These are phyloP conservation scores for Xiphorhynchus elegans DNA, from an alignment of 2,113 vertebrate genomes.

Conservation along the genomic window DNA sequence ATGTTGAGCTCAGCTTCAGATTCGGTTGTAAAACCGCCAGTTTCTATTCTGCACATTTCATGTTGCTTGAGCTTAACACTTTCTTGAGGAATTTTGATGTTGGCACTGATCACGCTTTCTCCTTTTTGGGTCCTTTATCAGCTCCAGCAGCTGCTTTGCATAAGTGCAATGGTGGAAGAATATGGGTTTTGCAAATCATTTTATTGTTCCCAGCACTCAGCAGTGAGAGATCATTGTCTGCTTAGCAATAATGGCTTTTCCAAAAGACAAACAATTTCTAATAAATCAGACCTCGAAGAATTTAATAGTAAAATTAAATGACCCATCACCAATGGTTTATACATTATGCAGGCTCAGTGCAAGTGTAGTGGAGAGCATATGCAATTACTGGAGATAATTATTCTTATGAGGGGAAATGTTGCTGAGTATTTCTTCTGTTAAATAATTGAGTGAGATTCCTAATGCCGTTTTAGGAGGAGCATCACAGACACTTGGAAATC, in stretches of 20 bases:
- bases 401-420: constrained; percentile 33
- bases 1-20: neutral
- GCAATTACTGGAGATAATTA: constrained; percentile 68
- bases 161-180: constrained; percentile 32
- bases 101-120: neutral
- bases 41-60: neutral
- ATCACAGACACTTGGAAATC: neutral
- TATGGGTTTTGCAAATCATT: constrained; percentile 41
- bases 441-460: constrained; percentile 42
- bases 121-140: constrained; percentile 29
- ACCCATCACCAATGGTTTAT: constrained; percentile 54
- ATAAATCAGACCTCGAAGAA: constrained; percentile 62
- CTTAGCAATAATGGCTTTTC: constrained; percentile 60
- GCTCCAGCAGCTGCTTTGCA: constrained; percentile 60
- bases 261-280: constrained; percentile 65
- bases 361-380: constrained; percentile 13
- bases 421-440: constrained; percentile 35
- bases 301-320: constrained; percentile 69
- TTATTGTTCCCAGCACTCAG: constrained; percentile 11
- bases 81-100: constrained; percentile 4
- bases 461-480: constrained; percentile 5
- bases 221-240: constrained; percentile 47
- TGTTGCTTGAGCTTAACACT: constrained; percentile 11
- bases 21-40: neutral
- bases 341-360: constrained; percentile 37